Base-by-base conservation (phyloP, 2,113 vertebrate genomes). In the Brienomyrus brachyistius region DNA sequence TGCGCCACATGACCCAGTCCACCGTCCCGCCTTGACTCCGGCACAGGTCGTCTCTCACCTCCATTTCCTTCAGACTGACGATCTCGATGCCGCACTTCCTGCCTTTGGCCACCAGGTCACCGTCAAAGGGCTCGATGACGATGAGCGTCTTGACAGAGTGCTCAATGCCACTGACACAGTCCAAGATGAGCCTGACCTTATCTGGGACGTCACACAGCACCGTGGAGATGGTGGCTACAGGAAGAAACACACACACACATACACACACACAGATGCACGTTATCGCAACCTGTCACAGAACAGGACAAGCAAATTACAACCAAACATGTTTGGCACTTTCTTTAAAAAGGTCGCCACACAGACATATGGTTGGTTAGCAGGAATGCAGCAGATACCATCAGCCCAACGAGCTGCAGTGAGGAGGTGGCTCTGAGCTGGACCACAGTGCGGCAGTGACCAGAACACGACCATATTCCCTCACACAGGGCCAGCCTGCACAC, bases 121-220 rank as follows among this genome's bases (percentile, higher is more conserved):
- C 43, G 7, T 96, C 95, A 66, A 96, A 97, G 35, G 94, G 52
- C 59, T 99, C 97, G 93, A 99, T 98, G 88, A 99, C 80, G 70
- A 98, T 91, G 15, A 99, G 92, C 1, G 93, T 96, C 92, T 95
- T 97, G 88, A 99, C 94, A 0, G 95, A 91, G 7, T 93, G 94
- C 59, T 95, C 92, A 77, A 96, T 96, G 23, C 95, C 96, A 54
- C 95, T 94, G 52, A 96, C 93, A 66, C 94, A 93, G 8, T 96
- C 95, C 90, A 99, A 90, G 89, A 99, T 93, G 90, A 97, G 90
- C 27, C 48, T 92, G 62, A 96, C 98, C 93, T 98, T 99, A 5
- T 98, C 97, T 9, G 95, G 90, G 19, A 97, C 94, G 87, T 99
- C 98, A 90, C 97, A 98, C 95, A 99, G 97, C 93, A 99, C 93